Evolutionary conservation across 2,113 vertebrate species (phyloP).

Genomic region (Laticauda colubrina): DNA sequence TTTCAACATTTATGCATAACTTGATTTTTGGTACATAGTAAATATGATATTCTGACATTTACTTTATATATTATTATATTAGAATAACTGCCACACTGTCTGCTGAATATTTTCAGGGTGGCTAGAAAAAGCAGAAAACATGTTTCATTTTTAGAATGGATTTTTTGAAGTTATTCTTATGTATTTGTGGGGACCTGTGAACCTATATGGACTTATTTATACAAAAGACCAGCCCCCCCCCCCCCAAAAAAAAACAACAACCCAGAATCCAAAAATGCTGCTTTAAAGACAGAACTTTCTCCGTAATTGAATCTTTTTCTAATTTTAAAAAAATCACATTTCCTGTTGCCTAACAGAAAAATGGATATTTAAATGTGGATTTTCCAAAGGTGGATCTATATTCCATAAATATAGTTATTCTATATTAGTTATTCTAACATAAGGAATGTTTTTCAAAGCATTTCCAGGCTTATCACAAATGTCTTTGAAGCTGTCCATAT

Average conservation of each 20-base stretch:
- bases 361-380: conserved; percentile 5
- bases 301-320: not conserved
- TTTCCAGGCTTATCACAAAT: not conserved
- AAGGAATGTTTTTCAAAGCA: not conserved
- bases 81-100: not conserved
- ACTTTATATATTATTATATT: not conserved
- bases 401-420: not conserved
- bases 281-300: not conserved
- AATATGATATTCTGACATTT: not conserved
- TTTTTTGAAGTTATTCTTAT: not conserved
- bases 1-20: not conserved
- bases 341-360: not conserved
- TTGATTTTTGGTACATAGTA: not conserved
- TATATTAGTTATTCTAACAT: not conserved
- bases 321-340: not conserved
- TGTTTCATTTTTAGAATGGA: not conserved
- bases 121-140: not conserved
- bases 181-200: not conserved
- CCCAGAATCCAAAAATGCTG: not conserved
- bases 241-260: not conserved
- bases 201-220: not conserved
- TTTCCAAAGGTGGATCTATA: not conserved
- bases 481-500: not conserved
- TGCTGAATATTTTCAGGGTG: not conserved
- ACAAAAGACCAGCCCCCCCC: not conserved